Evolutionary conservation across 2,888 invertebrate species (phyloP).

Genomic region (Nemoura dubitans): DNA sequence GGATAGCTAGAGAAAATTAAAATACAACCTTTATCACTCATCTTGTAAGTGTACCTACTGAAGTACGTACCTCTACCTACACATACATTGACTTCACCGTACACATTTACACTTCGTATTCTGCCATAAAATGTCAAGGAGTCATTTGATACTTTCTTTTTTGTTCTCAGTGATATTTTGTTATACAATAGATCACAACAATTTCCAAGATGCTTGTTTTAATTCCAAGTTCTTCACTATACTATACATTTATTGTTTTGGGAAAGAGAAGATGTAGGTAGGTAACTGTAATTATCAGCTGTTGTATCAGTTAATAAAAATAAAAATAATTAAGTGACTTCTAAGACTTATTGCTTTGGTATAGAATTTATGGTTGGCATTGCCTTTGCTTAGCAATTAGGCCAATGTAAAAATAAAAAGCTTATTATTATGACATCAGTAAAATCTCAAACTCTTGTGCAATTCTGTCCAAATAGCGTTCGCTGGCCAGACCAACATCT

Average conservation of each 20-base stretch:
- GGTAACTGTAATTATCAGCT: neutral
- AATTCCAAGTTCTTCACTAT: no score
- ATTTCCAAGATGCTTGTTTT: neutral
- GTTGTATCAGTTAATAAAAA: neutral
- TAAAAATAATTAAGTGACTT: no score
- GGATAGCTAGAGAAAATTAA: neutral
- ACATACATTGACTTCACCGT: no score
- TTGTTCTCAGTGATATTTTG: neutral
- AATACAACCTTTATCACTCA: neutral
- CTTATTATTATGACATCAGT: no score
- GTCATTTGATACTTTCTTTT: neutral
- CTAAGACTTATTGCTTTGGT: no score
- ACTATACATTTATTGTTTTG: no score
- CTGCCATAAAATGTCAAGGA: neutral
- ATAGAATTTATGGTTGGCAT: no score
- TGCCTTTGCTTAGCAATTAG: no score
- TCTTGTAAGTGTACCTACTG: neutral
- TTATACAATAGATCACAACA: neutral
- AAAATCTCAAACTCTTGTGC: no score
- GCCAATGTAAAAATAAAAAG: no score
- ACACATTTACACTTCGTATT: neutral
- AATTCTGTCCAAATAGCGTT: neutral
- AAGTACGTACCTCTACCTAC: no score
- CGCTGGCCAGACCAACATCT: neutral
- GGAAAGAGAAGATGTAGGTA: neutral